A percentile compares a stretch with the other conserved stretches of the same genome.
Evolutionary conservation across 2,797 vertebrate genomes (phyloP).

Genomic region (Saguinus oedipus): DNA sequence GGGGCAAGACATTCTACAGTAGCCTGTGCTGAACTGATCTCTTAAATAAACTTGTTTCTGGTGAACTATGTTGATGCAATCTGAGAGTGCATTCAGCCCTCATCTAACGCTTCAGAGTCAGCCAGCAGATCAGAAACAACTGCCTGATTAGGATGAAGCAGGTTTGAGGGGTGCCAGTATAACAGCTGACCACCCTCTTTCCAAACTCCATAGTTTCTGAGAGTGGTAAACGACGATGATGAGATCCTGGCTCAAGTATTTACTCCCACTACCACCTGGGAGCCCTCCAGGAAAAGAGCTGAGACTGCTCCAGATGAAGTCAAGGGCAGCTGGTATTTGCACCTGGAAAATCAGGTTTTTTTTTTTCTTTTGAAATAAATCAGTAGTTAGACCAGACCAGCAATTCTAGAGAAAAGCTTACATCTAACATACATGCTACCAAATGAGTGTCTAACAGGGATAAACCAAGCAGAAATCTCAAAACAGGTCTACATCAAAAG

Average conservation of each 20-base stretch:
- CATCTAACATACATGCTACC: neutral
- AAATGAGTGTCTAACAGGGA: neutral
- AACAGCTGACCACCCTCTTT: neutral
- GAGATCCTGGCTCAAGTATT: neutral
- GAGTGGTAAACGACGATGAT: neutral
- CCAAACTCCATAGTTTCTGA: neutral
- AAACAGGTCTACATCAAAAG: neutral
- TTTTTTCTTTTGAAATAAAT: neutral
- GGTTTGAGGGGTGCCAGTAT: neutral
- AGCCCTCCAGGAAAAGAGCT: neutral
- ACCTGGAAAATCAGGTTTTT: neutral
- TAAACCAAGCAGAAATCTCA: neutral
- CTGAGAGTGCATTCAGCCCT: neutral
- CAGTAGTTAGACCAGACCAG: neutral
- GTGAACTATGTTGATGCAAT: neutral
- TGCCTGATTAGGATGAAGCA: neutral
- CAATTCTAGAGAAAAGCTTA: neutral
- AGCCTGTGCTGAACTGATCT: neutral
- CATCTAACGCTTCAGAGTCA: neutral
- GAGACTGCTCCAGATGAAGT: neutral
- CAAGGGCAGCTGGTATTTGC: neutral
- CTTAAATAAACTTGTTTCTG: slow-evolving; percentile 67
- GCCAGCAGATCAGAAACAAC: neutral
- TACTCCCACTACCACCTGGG: neutral
- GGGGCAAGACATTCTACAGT: neutral